Evolutionary conservation across 2,113 vertebrate genomes (phyloP).

Genomic region (Apteryx mantelli): DNA sequence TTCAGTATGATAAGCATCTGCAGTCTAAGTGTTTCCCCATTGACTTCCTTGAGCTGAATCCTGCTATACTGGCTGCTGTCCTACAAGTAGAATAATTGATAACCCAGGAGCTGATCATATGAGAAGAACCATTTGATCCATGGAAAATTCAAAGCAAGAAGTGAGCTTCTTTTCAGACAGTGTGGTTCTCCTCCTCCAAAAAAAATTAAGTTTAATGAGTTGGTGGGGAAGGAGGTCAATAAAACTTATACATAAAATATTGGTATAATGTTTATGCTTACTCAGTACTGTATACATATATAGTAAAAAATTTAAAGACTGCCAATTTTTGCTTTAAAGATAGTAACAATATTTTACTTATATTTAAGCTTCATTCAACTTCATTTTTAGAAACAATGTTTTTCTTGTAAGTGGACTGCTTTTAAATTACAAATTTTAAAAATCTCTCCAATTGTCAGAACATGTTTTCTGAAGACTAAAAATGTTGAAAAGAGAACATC

Average conservation of each 20-base stretch:
- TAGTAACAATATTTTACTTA: background rate
- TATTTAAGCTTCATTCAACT: background rate
- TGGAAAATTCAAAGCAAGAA: background rate
- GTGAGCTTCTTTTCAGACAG: background rate
- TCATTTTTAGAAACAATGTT: background rate
- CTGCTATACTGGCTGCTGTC: background rate
- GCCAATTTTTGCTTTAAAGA: background rate
- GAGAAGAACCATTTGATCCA: background rate
- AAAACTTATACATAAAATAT: background rate
- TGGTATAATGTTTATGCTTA: background rate
- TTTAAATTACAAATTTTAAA: background rate
- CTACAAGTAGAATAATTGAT: background rate
- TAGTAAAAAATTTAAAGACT: background rate
- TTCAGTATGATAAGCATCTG: background rate
- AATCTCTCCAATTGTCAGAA: background rate
- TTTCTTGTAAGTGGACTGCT: background rate
- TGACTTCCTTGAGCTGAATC: background rate
- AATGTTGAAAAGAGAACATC: background rate
- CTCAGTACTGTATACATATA: background rate
- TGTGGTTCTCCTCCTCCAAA: background rate
- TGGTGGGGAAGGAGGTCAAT: background rate
- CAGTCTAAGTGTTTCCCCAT: background rate
- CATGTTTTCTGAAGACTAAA: background rate
- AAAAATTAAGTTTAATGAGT: background rate
- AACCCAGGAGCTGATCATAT: background rate